These are phyloP conservation scores for Caerostris darwini DNA, from an alignment of 1,140 invertebrate genomes.

Conservation along the genomic window DNA sequence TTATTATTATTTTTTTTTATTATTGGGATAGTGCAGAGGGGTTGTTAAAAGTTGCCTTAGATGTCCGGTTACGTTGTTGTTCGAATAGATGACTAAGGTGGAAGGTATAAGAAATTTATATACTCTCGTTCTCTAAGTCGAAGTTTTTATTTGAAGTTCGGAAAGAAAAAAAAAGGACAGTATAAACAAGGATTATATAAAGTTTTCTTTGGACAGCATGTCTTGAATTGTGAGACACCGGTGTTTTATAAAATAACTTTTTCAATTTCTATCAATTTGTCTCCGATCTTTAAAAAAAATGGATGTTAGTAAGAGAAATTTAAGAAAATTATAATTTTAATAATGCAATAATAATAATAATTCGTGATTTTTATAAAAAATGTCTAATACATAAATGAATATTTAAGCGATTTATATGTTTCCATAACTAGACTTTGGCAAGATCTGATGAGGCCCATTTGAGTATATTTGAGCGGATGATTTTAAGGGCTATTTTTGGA, in stretches of 20 bases:
- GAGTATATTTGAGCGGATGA: too few relatives aligned
- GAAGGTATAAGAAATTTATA: not conserved
- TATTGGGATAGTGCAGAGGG: not conserved
- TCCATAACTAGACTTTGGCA: too few relatives aligned
- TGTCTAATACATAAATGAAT: too few relatives aligned
- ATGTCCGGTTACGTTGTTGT: not conserved
- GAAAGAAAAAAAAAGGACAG: not conserved
- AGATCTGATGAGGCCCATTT: too few relatives aligned
- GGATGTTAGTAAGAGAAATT: too few relatives aligned
- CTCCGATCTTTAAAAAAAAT: too few relatives aligned
- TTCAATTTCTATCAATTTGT: too few relatives aligned
- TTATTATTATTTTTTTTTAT: not conserved
- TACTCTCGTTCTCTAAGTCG: not conserved
- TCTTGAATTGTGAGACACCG: not conserved
- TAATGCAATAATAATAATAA: too few relatives aligned
- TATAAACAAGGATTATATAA: not conserved
- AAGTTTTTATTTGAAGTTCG: not conserved
- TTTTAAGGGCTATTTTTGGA: too few relatives aligned
- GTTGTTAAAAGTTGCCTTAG: constrained; percentile 11
- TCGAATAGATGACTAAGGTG: not conserved
- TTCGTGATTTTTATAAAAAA: too few relatives aligned
- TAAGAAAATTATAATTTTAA: too few relatives aligned
- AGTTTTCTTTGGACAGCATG: not conserved
- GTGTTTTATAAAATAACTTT: not conserved
- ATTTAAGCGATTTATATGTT: too few relatives aligned